phyloP scores from a whole-genome alignment of 2,888 invertebrate species.

The Volucella inanis region DNA sequence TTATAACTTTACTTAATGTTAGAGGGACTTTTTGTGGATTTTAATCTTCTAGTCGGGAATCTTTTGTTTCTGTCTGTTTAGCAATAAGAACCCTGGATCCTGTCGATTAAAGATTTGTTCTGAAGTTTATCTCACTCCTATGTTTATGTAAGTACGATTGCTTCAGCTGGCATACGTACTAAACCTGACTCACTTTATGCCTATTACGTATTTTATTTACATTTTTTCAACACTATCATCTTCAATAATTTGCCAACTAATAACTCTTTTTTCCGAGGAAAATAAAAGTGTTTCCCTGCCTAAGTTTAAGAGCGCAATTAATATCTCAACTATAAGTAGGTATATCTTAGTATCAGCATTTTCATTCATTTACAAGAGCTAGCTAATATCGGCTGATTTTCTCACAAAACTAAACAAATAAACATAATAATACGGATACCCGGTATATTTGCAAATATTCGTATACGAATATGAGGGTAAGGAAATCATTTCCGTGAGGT shows the following conservation, averaged over 20 bases:
- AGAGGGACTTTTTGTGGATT: too few species aligned
- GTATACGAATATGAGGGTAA: conserved; percentile 56
- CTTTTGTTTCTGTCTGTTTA: too few species aligned
- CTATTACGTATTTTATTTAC: too few species aligned
- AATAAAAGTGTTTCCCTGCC: conserved; percentile 8
- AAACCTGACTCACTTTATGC: too few species aligned
- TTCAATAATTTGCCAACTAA: conserved; percentile 11
- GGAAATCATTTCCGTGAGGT: conserved; percentile 41
- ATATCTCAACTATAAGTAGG: conserved; percentile 4
- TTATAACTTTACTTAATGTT: too few species aligned
- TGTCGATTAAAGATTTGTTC: too few species aligned
- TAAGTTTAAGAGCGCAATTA: conserved; percentile 9
- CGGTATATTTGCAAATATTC: conserved; percentile 46
- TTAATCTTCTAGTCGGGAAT: too few species aligned
- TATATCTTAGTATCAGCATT: not conserved
- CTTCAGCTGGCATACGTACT: too few species aligned
- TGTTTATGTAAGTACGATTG: too few species aligned
- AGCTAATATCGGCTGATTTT: conserved; percentile 32
- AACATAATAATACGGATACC: conserved; percentile 51
- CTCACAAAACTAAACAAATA: conserved; percentile 52
- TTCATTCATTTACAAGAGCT: conserved; percentile 26
- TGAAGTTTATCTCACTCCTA: too few species aligned
- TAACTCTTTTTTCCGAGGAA: conserved; percentile 24
- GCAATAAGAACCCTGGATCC: too few species aligned
- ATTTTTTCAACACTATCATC: not conserved